Conservation (phyloP, 2,888 invertebrate species). For the Philaethria dido region DNA sequence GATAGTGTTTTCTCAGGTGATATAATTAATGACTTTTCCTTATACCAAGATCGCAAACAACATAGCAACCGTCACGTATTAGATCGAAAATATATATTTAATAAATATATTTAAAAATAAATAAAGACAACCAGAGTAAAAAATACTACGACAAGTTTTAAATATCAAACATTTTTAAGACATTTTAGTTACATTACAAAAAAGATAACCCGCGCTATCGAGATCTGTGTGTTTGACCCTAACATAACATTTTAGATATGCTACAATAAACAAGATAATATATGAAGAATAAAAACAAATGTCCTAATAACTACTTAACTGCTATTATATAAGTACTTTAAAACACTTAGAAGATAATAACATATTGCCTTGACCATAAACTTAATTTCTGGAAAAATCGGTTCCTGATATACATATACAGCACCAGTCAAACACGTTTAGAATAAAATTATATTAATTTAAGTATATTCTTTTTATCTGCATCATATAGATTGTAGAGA, state of each 20-base stretch:
- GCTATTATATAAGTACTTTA: neutral
- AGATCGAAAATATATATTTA: no score
- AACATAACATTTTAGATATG: neutral
- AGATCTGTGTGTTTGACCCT: neutral
- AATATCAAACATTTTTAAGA: neutral
- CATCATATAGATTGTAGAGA: neutral
- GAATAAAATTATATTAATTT: neutral
- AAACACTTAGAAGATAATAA: slow-evolving; percentile 2
- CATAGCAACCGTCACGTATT: no score
- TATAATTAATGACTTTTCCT: no score
- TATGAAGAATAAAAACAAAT: neutral
- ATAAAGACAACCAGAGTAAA: no score
- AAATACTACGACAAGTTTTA: no score
- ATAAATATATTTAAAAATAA: no score
- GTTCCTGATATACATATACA: neutral
- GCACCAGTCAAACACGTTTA: neutral
- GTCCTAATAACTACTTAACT: neutral
- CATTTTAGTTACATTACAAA: neutral
- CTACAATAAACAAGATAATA: neutral
- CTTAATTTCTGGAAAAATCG: neutral
- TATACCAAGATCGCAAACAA: no score
- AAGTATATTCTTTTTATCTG: neutral
- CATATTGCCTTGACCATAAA: neutral
- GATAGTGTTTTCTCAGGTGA: no score
- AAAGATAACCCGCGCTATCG: neutral